Evolutionary conservation across 2,113 vertebrate species (phyloP).

Genomic region (Toxostoma redivivum): DNA sequence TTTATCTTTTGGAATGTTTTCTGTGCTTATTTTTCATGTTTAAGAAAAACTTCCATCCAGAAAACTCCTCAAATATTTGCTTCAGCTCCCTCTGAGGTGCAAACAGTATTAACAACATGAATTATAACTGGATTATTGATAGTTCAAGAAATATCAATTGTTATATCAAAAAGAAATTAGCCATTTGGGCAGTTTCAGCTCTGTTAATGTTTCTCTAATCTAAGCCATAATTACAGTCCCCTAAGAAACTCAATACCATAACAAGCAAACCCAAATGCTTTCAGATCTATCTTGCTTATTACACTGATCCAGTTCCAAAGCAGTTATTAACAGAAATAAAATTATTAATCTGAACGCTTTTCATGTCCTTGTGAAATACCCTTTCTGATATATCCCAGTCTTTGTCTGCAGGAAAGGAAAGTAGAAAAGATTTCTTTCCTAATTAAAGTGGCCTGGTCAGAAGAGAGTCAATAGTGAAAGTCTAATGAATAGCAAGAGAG

Average conservation of each 20-base stretch:
- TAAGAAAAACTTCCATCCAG: neutral
- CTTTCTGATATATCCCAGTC: neutral
- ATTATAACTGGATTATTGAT: neutral
- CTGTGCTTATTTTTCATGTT: neutral
- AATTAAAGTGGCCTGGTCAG: neutral
- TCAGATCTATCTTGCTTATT: neutral
- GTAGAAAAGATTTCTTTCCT: neutral
- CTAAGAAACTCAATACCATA: neutral
- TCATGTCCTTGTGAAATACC: neutral
- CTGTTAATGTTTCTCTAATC: neutral
- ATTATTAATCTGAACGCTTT: neutral
- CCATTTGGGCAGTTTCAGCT: neutral
- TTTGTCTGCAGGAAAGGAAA: neutral
- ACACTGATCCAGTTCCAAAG: neutral
- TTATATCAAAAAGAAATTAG: neutral
- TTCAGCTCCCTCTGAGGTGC: neutral
- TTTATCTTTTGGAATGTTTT: neutral
- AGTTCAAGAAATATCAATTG: neutral
- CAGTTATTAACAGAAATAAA: neutral
- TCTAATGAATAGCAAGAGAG: neutral
- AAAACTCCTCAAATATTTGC: neutral
- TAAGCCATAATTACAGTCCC: neutral
- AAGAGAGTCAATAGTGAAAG: neutral
- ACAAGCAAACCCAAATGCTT: neutral
- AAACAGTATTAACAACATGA: neutral